Evolutionary conservation across 2,797 vertebrate species (phyloP).

Genomic region (Rhinophrynus dorsalis): DNA sequence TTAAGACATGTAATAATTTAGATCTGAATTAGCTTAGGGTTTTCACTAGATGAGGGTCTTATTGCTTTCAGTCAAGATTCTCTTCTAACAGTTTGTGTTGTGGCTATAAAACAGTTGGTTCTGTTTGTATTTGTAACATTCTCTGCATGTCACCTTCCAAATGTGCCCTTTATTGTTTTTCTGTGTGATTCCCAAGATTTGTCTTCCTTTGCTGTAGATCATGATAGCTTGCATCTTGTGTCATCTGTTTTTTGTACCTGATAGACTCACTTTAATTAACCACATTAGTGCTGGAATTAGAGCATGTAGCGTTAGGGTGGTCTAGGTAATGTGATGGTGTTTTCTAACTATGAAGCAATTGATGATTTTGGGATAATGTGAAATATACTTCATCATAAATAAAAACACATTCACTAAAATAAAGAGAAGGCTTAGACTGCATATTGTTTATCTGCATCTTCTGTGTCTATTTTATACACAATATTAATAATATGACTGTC

Average conservation of each 20-base stretch:
- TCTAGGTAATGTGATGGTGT: too few species aligned
- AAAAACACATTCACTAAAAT: too few species aligned
- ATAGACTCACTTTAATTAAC: not conserved
- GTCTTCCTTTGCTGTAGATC: not conserved
- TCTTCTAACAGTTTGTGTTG: conserved; percentile 32
- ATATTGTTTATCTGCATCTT: too few species aligned
- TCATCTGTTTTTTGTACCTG: not conserved
- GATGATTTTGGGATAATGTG: too few species aligned
- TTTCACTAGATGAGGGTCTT: conserved; percentile 34
- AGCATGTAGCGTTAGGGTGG: too few species aligned
- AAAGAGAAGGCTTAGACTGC: too few species aligned
- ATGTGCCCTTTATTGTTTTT: conserved; percentile 34
- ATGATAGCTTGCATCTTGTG: not conserved
- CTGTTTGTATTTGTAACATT: conserved; percentile 22
- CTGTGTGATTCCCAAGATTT: not conserved
- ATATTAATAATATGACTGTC: too few species aligned
- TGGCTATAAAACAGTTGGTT: conserved; percentile 45
- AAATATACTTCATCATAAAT: too few species aligned
- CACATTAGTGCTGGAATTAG: not conserved
- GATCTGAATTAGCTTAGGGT: conserved; percentile 35
- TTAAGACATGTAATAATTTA: conserved; percentile 35
- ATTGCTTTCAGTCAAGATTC: conserved; percentile 36
- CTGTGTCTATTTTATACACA: too few species aligned
- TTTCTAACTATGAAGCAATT: too few species aligned
- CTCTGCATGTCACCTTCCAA: conserved; percentile 38